Percentiles rank a stretch among this genome's conserved stretches.
phyloP scores from a whole-genome alignment of 2,113 vertebrate genomes.

The Anoura caudifer region DNA sequence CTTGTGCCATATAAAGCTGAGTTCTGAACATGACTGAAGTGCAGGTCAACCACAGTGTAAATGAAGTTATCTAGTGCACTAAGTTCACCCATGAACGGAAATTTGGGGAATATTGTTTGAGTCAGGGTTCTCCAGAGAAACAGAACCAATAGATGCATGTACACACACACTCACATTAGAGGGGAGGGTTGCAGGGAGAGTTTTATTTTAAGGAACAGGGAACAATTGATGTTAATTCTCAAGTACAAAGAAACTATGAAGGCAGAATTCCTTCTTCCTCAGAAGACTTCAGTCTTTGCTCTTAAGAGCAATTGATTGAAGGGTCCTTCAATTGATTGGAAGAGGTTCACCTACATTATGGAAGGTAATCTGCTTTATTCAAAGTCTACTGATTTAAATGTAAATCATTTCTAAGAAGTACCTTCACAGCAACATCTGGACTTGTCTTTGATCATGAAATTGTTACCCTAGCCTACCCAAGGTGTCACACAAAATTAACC shows the following conservation, averaged over 20 bases:
- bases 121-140: background rate
- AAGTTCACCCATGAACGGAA: background rate
- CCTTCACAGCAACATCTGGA: background rate
- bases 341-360: too few relatives aligned
- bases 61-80: background rate
- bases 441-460: background rate
- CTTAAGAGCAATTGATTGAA: too few relatives aligned
- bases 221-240: background rate
- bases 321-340: too few relatives aligned
- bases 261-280: background rate
- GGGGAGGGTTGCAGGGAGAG: too few relatives aligned
- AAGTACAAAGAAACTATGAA: background rate
- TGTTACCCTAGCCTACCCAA: background rate
- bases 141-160: too few relatives aligned
- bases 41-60: background rate
- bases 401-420: background rate
- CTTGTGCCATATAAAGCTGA: background rate
- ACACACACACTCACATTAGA: too few relatives aligned
- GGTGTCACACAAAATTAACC: background rate
- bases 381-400: background rate
- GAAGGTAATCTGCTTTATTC: too few relatives aligned
- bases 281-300: too few relatives aligned
- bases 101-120: background rate
- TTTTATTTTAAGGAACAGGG: background rate
- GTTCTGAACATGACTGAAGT: background rate